Percentiles rank a stretch among this genome's conserved stretches.
These are phyloP conservation scores for Cataglyphis altisquamis DNA, from an alignment of 2,888 invertebrate species.

Conservation along the genomic window DNA sequence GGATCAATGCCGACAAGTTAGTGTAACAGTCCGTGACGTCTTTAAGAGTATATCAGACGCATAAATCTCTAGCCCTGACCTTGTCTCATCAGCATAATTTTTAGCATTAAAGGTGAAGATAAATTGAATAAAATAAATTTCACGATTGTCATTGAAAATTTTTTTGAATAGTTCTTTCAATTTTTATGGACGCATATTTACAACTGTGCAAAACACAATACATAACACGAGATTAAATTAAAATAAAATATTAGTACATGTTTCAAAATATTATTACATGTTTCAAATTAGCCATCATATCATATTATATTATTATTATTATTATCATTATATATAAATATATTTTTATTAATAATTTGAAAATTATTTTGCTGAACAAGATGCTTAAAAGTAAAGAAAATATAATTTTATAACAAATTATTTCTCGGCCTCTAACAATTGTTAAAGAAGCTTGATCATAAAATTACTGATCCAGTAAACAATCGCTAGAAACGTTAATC, in stretches of 20 bases:
- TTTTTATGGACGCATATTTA: not conserved
- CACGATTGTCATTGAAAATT: not conserved
- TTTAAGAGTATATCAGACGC: conserved; percentile 64
- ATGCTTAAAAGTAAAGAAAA: not conserved
- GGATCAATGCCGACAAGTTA: conserved; percentile 71
- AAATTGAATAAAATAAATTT: not conserved
- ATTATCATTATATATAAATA: not conserved
- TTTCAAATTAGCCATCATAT: not conserved
- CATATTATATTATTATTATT: not conserved
- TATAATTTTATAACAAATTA: conserved; percentile 2
- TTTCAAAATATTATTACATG: not conserved
- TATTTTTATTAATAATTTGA: not conserved
- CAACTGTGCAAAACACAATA: conserved; percentile 9
- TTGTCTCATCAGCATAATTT: conserved; percentile 57
- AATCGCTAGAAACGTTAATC: conserved; percentile 4
- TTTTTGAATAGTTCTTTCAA: not conserved
- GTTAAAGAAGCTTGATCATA: not conserved
- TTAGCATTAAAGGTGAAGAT: not conserved
- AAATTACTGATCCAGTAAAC: conserved; percentile 10
- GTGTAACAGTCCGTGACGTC: conserved; percentile 61
- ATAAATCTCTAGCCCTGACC: conserved; percentile 74
- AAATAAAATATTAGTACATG: not conserved
- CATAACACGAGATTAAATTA: not conserved
- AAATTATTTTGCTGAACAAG: not conserved
- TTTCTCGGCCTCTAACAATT: not conserved